Evolutionary conservation across 2,113 vertebrate genomes (phyloP).

Genomic region (Nyctereutes procyonoides): DNA sequence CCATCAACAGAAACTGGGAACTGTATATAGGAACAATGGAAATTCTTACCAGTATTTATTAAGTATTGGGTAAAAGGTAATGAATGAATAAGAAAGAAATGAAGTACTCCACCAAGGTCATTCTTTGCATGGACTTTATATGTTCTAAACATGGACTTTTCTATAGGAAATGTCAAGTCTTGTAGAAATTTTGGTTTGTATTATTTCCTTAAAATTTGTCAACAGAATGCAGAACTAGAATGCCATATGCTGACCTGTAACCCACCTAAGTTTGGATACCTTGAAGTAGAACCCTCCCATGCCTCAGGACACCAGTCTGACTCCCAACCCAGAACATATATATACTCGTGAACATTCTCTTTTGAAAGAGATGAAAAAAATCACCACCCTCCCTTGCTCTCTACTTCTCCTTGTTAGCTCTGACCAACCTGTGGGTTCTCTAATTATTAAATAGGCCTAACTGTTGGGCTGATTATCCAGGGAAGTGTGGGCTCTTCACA

Average conservation of each 20-base stretch:
- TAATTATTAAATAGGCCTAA: conserved; percentile 76
- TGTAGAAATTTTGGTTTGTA: conserved; percentile 2
- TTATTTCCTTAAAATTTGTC: neutral
- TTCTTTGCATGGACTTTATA: neutral
- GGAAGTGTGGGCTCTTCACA: conserved; percentile 71
- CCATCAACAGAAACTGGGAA: neutral
- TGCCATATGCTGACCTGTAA: neutral
- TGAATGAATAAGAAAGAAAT: neutral
- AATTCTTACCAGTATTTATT: neutral
- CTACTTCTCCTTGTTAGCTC: conserved; percentile 65
- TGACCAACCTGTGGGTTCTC: conserved; percentile 67
- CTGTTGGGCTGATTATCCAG: conserved; percentile 69
- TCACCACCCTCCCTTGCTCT: neutral
- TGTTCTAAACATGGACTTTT: conserved; percentile 27
- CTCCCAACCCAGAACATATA: neutral
- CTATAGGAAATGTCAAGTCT: neutral
- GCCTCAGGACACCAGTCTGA: neutral
- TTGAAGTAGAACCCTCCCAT: neutral
- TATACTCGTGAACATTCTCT: conserved; percentile 26
- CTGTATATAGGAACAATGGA: neutral
- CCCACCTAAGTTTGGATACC: neutral
- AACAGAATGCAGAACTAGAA: neutral
- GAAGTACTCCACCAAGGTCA: neutral
- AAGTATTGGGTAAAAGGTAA: neutral
- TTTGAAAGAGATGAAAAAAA: conserved; percentile 52